Percentiles rank a stretch among this genome's conserved stretches.
Evolutionary conservation across 2,113 vertebrate genomes (phyloP).

Genomic region (Seriola dumerili): DNA sequence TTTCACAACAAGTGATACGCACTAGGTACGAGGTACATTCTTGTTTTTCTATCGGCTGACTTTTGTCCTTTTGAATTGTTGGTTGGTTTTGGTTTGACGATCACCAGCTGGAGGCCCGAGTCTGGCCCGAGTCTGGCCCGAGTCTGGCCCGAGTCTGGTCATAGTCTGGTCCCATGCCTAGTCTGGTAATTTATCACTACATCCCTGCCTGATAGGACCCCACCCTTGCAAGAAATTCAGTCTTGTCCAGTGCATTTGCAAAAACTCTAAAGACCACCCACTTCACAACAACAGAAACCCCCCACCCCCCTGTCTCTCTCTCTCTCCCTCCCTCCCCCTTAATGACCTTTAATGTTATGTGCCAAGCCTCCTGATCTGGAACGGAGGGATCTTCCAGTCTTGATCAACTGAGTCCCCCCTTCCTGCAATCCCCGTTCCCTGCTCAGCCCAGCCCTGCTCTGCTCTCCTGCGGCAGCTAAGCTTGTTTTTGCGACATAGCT

Average conservation of each 20-base stretch:
- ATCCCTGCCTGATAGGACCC: background rate
- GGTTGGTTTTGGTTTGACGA: background rate
- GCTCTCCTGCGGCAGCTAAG: conserved; percentile 79
- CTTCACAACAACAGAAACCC: conserved; percentile 30
- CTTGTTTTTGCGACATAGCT: conserved; percentile 84
- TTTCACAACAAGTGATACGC: background rate
- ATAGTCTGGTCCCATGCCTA: background rate
- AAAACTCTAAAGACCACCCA: conserved; percentile 62
- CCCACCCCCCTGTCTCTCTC: background rate
- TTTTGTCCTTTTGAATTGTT: background rate
- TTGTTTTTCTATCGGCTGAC: background rate
- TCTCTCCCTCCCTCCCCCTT: background rate
- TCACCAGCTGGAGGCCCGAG: background rate
- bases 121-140: background rate
- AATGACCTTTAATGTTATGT: conserved; percentile 71
- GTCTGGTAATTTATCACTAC: background rate
- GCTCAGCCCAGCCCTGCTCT: conserved; percentile 73
- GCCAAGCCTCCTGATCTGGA: conserved; percentile 61
- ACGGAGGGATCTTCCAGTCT: conserved; percentile 62
- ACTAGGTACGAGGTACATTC: no score
- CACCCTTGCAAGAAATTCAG: conserved; percentile 25
- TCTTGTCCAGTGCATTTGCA: conserved; percentile 20
- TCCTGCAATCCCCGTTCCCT: conserved; percentile 45
- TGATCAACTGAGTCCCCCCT: conserved; percentile 38
- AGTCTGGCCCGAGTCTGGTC: background rate